These are phyloP conservation scores for Drosophila dunni DNA, from an alignment of 1,140 invertebrate genomes.

Conservation along the genomic window DNA sequence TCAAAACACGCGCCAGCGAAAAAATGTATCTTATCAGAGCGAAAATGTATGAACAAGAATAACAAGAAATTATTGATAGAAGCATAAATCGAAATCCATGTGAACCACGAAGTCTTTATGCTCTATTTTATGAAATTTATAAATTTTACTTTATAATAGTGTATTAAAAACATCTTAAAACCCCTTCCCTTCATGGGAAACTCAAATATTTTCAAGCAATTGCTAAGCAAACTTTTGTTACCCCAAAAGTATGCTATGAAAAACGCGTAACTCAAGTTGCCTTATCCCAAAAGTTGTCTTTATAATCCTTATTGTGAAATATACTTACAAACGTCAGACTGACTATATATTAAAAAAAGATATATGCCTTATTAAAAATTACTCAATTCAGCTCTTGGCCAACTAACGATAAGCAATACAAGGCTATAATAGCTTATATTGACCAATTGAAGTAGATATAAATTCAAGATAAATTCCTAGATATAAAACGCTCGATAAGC, in stretches of 20 bases:
- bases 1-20: slow-evolving; percentile 46
- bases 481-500: not conserved
- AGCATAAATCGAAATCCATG: slow-evolving; percentile 2
- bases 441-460: slow-evolving; percentile 17
- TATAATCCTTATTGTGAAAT: too few species aligned
- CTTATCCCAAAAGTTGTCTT: not conserved
- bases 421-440: slow-evolving; percentile 13
- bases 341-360: too few species aligned
- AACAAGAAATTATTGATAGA: slow-evolving; percentile 39
- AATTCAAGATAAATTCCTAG: slow-evolving; percentile 9
- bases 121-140: not conserved
- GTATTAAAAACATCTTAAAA: not conserved
- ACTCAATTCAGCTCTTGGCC: not conserved
- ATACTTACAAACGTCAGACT: too few species aligned
- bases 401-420: slow-evolving; percentile 7
- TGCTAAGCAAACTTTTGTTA: not conserved
- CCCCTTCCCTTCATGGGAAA: not conserved
- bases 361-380: too few species aligned
- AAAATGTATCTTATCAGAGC: slow-evolving; percentile 67
- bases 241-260: slow-evolving; percentile 36
- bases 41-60: slow-evolving; percentile 34
- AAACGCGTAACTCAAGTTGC: not conserved
- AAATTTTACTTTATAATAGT: not conserved
- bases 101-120: slow-evolving; percentile 3
- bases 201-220: too few species aligned